Percentiles rank a stretch among this genome's conserved stretches.
These are phyloP conservation scores for Zaprionus ghesquierei DNA, from an alignment of 1,140 invertebrate genomes.

Conservation along the genomic window DNA sequence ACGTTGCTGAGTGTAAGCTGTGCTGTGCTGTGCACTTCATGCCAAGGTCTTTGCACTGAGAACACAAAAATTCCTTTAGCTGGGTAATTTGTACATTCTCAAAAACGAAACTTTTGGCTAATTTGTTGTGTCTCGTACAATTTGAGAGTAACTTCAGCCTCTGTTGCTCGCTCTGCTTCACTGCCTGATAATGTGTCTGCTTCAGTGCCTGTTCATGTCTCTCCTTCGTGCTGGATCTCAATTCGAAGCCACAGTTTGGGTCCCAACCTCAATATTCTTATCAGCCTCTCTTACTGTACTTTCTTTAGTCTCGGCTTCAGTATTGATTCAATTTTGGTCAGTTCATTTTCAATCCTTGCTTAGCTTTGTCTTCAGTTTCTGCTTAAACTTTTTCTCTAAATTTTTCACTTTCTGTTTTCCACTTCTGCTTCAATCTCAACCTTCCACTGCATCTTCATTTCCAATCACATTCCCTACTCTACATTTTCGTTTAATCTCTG, in stretches of 20 bases:
- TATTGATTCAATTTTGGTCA: background rate
- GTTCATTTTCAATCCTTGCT: too few relatives aligned
- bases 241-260: background rate
- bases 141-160: conserved; percentile 6
- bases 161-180: background rate
- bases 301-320: background rate
- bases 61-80: conserved; percentile 57
- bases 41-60: background rate
- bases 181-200: too few relatives aligned
- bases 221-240: background rate
- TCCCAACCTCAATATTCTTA: background rate
- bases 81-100: conserved; percentile 49
- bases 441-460: background rate
- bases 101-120: conserved; percentile 21
- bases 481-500: too few relatives aligned
- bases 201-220: background rate
- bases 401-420: too few relatives aligned
- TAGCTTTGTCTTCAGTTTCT: too few relatives aligned
- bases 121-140: conserved; percentile 24
- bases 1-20: conserved; percentile 5
- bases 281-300: background rate
- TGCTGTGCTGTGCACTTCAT: conserved; percentile 21
- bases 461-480: background rate
- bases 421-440: background rate
- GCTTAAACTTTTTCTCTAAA: background rate